Conservation (phyloP, 1,140 invertebrate genomes). For the Colletes latitarsis region DNA sequence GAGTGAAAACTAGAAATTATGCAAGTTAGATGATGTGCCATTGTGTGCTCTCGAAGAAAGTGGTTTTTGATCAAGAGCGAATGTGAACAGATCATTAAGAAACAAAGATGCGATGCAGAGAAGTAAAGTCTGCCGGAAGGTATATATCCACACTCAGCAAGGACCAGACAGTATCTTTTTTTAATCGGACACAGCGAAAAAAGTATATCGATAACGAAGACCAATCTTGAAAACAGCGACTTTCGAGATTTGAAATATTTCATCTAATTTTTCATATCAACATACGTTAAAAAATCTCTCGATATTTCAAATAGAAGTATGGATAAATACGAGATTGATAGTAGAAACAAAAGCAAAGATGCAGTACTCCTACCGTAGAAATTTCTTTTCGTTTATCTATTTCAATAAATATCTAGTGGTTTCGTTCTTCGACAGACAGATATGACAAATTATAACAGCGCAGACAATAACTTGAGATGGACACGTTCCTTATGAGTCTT, state of each 20-base stretch:
- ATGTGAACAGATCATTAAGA: constrained; percentile 59
- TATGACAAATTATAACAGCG: neutral
- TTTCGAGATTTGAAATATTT: neutral
- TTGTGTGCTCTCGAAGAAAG: constrained; percentile 65
- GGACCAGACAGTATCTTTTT: constrained; percentile 72
- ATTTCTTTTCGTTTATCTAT: neutral
- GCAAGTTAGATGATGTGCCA: constrained; percentile 70
- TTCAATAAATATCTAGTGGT: neutral
- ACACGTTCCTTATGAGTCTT: neutral
- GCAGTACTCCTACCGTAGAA: neutral
- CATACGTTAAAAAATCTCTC: neutral
- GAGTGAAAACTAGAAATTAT: constrained; percentile 69
- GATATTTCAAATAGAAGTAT: neutral
- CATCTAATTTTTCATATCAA: neutral
- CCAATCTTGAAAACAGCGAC: constrained; percentile 39
- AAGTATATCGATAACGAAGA: constrained; percentile 33
- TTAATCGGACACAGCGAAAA: constrained; percentile 50
- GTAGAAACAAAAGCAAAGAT: neutral
- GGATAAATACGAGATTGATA: neutral
- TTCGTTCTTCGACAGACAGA: constrained; percentile 2
- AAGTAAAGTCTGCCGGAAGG: constrained; percentile 51
- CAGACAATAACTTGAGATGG: neutral
- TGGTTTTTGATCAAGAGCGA: constrained; percentile 53
- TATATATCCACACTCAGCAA: constrained; percentile 56
- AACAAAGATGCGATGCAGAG: constrained; percentile 57